Percentiles rank a stretch among this genome's conserved stretches.
phyloP scores from a whole-genome alignment of 2,113 vertebrate genomes.

The Rhea pennata region DNA sequence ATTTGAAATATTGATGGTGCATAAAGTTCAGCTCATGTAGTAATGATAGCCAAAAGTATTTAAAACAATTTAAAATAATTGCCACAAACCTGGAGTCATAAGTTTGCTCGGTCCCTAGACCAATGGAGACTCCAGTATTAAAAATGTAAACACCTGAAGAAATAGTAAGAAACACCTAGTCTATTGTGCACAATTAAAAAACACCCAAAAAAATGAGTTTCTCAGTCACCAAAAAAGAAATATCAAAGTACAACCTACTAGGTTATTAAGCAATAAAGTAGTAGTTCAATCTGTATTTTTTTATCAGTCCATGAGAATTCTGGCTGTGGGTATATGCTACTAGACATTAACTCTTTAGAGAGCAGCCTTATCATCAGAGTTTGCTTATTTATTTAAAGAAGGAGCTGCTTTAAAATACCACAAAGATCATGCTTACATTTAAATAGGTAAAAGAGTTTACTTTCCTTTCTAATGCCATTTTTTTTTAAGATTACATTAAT shows the following conservation, averaged over 20 bases:
- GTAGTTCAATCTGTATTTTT: background rate
- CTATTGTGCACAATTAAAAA: background rate
- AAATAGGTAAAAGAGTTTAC: background rate
- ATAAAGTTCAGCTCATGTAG: conserved; percentile 64
- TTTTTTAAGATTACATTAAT: background rate
- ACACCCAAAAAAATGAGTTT: background rate
- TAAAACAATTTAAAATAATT: conserved; percentile 73
- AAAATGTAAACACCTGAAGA: conserved; percentile 37
- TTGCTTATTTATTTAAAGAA: background rate
- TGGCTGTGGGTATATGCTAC: background rate
- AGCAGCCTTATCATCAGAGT: background rate
- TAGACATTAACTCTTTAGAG: background rate
- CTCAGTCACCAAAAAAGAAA: conserved; percentile 22
- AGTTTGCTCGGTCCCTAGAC: background rate
- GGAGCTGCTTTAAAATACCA: background rate
- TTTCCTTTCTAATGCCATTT: background rate
- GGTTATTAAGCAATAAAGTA: conserved; percentile 31
- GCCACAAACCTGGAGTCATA: conserved; percentile 2
- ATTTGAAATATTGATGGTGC: conserved; percentile 83
- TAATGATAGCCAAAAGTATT: conserved; percentile 60
- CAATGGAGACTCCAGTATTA: background rate
- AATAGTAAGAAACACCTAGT: conserved; percentile 11
- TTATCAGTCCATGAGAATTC: background rate
- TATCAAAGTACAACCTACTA: conserved; percentile 2
- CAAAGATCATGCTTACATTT: background rate